A percentile compares a stretch with the other conserved stretches of the same genome.
Conservation (phyloP, 2,888 invertebrate species). For the Elegia similella region DNA sequence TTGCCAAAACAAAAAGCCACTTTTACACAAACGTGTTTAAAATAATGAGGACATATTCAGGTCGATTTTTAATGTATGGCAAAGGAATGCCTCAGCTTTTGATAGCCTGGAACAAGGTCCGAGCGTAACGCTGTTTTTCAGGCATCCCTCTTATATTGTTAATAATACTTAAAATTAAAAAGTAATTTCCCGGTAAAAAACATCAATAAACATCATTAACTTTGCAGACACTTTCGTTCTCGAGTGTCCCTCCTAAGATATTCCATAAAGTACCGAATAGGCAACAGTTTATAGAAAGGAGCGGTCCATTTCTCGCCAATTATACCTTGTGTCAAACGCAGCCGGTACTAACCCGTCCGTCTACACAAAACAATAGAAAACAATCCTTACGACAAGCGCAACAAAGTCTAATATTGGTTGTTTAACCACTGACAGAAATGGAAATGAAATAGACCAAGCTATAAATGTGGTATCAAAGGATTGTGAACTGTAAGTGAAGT, state of each 20-base stretch:
- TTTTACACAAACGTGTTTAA: too few species aligned
- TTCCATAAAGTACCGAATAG: constrained; percentile 28
- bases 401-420: constrained; percentile 31
- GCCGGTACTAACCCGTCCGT: constrained; percentile 39
- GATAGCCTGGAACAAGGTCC: too few species aligned
- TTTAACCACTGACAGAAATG: constrained; percentile 29
- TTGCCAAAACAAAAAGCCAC: too few species aligned
- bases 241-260: constrained; percentile 10
- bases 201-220: constrained; percentile 15
- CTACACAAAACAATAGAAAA: constrained; percentile 28
- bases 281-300: constrained; percentile 60
- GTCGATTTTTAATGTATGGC: too few species aligned
- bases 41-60: too few species aligned
- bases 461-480: constrained; percentile 37
- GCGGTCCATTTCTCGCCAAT: constrained; percentile 74
- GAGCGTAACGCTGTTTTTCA: too few species aligned
- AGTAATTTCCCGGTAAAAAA: neutral
- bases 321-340: constrained; percentile 72
- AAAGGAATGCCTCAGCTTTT: too few species aligned
- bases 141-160: too few species aligned
- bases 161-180: too few species aligned
- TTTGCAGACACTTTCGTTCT: constrained; percentile 13
- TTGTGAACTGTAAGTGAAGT: constrained; percentile 41
- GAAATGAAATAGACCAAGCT: constrained; percentile 48
- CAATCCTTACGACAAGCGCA: constrained; percentile 28